A percentile compares a stretch with the other conserved stretches of the same genome.
Conservation (phyloP, 37 sponge, comb jelly and placozoan genomes). For the Diacarnus erythraeanus region DNA sequence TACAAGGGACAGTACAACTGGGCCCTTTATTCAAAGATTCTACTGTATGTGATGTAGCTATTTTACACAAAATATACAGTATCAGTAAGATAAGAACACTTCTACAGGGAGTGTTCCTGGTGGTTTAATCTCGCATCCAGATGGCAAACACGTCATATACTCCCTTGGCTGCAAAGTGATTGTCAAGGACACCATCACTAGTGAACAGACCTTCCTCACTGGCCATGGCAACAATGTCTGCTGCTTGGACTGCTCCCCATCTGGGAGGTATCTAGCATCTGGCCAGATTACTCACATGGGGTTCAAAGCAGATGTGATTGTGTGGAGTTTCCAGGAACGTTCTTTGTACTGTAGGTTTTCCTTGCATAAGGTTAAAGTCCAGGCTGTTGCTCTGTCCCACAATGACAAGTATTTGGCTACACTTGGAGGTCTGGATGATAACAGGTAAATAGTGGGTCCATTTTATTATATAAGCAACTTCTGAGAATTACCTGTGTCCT, state of each 20-base stretch:
- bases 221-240: conserved; percentile 92
- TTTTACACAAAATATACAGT: conserved; percentile 6
- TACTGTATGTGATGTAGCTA: not conserved
- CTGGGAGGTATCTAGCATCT: conserved; percentile 84
- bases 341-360: conserved; percentile 75
- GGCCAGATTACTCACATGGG: conserved; percentile 98
- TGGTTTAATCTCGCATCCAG: conserved; percentile 88
- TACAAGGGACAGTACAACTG: too few relatives aligned
- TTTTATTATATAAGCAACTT: too few relatives aligned
- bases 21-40: too few relatives aligned
- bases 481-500: too few relatives aligned
- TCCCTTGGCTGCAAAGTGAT: conserved; percentile 92
- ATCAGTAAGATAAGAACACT: not conserved
- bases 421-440: conserved; percentile 93
- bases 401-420: conserved; percentile 91
- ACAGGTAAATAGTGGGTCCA: conserved; percentile 62
- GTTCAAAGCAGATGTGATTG: conserved; percentile 98
- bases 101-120: conserved; percentile 75
- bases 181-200: conserved; percentile 63
- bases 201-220: conserved; percentile 79
- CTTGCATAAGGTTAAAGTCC: conserved; percentile 92
- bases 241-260: conserved; percentile 83
- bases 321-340: conserved; percentile 83
- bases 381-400: conserved; percentile 96
- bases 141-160: conserved; percentile 85